Evolutionary conservation across 1,140 invertebrate species (phyloP), one percentile per base, ranked within the genome.

Genomic region (Telenomus remus): DNA sequence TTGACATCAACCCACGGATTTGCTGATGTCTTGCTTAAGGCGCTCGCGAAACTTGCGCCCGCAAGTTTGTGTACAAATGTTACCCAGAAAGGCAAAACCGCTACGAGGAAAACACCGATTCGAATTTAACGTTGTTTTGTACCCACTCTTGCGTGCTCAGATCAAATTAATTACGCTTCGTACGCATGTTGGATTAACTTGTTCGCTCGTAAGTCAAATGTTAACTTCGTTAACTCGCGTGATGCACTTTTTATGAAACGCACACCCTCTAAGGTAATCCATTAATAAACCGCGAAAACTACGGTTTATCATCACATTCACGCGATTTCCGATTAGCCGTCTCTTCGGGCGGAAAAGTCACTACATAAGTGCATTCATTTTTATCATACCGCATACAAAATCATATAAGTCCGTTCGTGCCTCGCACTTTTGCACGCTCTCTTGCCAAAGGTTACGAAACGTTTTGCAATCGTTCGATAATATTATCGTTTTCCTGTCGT

Each of bases 111-210:
- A 64, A 66, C 43, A 49, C 59, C 51, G 65, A 70, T 73, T 73
- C 65, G 70, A 78, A 74, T 69, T 60, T 73, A 65, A 78, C 49
- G 65, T 78, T 78, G 71, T 78, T 74, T 71, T 75, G 66, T 74
- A 61, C 60, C 47, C 57, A 57, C n/a, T 49, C 61, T 71, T 74
- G 47, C 61, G 56, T 78, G 56, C 12, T 19, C 49, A 13, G 66
- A 70, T 78, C 54, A 69, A 75, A 75, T 79, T 79, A 72, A 75
- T 79, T 75, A 79, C 61, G 48, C 70, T 78, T 12, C 59, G 66
- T 66, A 75, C 61, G 76, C 69, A 76, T 61, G 54, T 55, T 64
- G 43, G 60, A 78, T 78, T 78, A 69, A 72, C 42, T 61, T 66
- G 69, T 69, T 65, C 39, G 53, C 60, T 69, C 64, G 48, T 78